Percentiles rank a stretch among this genome's conserved stretches.
These are phyloP conservation scores for Esox niger DNA, from an alignment of 2,113 vertebrate species.

Conservation along the genomic window DNA sequence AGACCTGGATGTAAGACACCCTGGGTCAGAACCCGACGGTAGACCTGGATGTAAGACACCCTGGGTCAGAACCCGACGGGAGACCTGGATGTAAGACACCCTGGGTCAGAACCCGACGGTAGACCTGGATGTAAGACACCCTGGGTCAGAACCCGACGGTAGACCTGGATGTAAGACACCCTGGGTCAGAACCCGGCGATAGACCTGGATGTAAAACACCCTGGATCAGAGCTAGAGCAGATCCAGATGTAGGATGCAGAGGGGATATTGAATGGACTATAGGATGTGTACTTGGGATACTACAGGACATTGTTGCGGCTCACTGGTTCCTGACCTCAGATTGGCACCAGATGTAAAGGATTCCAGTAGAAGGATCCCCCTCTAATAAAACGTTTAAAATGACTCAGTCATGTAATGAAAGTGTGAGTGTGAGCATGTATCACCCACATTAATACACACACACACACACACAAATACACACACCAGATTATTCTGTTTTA, in stretches of 20 bases:
- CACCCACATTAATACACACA: constrained; percentile 32
- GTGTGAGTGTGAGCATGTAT: constrained; percentile 27
- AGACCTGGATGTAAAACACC: too few species aligned
- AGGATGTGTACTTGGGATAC: constrained; percentile 39
- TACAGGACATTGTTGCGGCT: constrained; percentile 47
- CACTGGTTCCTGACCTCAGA: constrained; percentile 54
- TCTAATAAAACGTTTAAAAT: constrained; percentile 59
- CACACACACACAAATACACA: constrained; percentile 22
- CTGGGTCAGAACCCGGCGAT: too few species aligned
- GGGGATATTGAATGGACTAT: constrained; percentile 30
- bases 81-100: too few species aligned
- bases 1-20: too few species aligned
- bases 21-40: too few species aligned
- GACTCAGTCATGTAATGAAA: constrained; percentile 32
- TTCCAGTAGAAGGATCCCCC: constrained; percentile 54
- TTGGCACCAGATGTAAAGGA: constrained; percentile 67
- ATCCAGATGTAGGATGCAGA: not conserved
- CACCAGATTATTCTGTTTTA: not conserved
- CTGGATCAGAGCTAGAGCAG: too few species aligned
- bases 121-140: too few species aligned
- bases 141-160: too few species aligned
- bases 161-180: too few species aligned
- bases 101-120: too few species aligned
- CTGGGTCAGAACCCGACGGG: too few species aligned
- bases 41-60: too few species aligned